Evolutionary conservation across 2,113 vertebrate genomes (phyloP), one percentile per base, ranked within the genome.

Genomic region (Corythornis madagascariensis): DNA sequence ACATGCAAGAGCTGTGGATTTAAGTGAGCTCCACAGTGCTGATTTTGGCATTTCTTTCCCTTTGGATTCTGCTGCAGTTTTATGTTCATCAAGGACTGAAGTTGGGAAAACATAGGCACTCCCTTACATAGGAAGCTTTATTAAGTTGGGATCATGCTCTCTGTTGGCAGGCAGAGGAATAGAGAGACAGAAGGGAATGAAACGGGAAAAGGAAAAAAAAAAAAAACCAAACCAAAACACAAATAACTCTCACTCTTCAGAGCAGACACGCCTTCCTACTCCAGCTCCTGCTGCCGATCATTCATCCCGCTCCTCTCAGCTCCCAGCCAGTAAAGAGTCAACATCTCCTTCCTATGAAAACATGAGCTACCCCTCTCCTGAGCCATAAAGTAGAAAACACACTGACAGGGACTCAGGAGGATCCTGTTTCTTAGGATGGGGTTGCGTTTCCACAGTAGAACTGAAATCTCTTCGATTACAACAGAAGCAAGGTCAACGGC

Each of bases 111-210:
- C 93, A 93, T 12, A 95, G 90, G 94, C 93, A 73, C 94, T 95
- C 85, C 96, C 94, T 94, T 92, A 88, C 76, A 94, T 88, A 90
- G 2, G 71, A 64, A 88, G 88, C 75, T 71, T 91, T 93, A 79
- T 89, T 93, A 94, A 95, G 73, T 19, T 78, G 92, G 96, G 95
- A 96, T 96, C 96, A 95, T 98, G 98, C 97, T 97, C 98, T 97
- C 98, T 98, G 95, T 98, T 97, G 98, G 98, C 96, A 92, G 96
- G 87, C 69, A 71, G 83, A 59, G 96, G 96, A 93, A 97, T 35
- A 96, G 93, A 94, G 88, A 95, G 96, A 93, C 71, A 66, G 88
- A 80, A 47, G 65, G 92, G 93, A 94, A 91, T 83, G 97, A 95
- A 91, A 92, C 18, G 0, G 5, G 72, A 73, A 73, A 66, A 7